These are phyloP conservation scores for Catajapyx aquilonaris DNA, from an alignment of 1,140 invertebrate species.

Conservation along the genomic window DNA sequence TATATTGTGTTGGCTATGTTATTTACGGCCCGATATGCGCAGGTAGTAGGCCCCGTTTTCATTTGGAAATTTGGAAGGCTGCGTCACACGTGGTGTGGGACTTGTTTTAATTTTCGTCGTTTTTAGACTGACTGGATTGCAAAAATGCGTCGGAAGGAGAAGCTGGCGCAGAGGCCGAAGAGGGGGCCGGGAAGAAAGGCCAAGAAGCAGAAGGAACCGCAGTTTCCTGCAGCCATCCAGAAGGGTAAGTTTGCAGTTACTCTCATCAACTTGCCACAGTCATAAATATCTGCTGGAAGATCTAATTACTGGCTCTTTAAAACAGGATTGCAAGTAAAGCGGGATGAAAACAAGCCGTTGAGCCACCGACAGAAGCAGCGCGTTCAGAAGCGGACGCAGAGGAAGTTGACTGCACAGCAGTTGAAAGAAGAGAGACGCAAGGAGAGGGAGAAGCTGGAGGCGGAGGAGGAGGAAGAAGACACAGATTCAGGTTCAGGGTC, in stretches of 20 bases:
- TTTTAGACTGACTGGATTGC: too few relatives aligned
- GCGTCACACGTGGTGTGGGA: too few relatives aligned
- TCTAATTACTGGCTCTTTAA: conserved; percentile 7
- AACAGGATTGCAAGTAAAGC: conserved; percentile 14
- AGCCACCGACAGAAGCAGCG: conserved; percentile 46
- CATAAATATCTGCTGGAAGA: conserved; percentile 4
- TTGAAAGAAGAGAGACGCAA: conserved; percentile 18
- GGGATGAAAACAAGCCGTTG: conserved; percentile 30
- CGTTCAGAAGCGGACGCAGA: conserved; percentile 33
- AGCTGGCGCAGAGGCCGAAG: conserved; percentile 41
- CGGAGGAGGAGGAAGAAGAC: conserved; percentile 7
- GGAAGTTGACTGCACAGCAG: too few relatives aligned
- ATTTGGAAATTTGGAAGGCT: too few relatives aligned
- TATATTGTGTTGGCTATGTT: too few relatives aligned
- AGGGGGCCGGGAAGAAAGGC: conserved; percentile 65
- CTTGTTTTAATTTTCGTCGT: too few relatives aligned
- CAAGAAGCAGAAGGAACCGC: conserved; percentile 57
- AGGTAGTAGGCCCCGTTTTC: too few relatives aligned
- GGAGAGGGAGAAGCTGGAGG: conserved; percentile 22
- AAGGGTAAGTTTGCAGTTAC: neutral
- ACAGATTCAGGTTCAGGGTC: conserved; percentile 6
- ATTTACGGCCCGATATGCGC: too few relatives aligned
- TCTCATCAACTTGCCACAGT: neutral
- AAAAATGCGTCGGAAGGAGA: conserved; percentile 68
- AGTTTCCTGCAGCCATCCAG: neutral